Conservation (phyloP, 2,797 vertebrate genomes). For the Enteromius fasciolatus region DNA sequence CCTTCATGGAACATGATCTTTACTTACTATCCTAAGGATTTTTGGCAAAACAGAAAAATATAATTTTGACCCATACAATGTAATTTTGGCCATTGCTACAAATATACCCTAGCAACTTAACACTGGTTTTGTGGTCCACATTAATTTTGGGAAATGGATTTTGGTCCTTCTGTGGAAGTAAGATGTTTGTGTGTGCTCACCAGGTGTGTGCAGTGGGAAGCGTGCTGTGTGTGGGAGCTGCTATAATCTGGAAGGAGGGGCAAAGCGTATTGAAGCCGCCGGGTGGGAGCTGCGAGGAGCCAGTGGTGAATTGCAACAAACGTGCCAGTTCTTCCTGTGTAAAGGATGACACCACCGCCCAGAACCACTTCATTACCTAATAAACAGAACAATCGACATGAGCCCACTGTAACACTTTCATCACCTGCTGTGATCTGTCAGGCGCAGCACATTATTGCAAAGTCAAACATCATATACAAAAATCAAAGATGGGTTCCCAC, state of each 20-base stretch:
- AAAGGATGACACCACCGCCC: conserved; percentile 97
- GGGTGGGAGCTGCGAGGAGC: conserved; percentile 95
- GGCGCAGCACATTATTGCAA: neutral
- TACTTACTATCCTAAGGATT: too few species aligned
- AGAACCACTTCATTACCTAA: conserved; percentile 99
- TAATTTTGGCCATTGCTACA: too few species aligned
- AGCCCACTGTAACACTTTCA: neutral
- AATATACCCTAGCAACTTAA: too few species aligned
- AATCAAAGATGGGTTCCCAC: too few species aligned
- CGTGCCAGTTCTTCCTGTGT: conserved; percentile 97
- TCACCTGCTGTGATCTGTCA: neutral
- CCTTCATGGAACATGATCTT: too few species aligned
- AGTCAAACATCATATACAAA: neutral
- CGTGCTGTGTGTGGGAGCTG: conserved; percentile 94
- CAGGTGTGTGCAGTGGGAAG: conserved; percentile 98
- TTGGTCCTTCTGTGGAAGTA: neutral
- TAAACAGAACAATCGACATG: neutral
- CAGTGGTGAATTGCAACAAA: conserved; percentile 97
- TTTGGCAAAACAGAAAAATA: too few species aligned
- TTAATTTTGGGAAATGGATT: too few species aligned
- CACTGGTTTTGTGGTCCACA: too few species aligned
- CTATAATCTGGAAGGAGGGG: conserved; percentile 98
- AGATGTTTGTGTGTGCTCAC: conserved; percentile 70
- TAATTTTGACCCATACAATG: too few species aligned
- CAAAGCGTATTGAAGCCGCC: conserved; percentile 97